A percentile compares a stretch with the other conserved stretches of the same genome.
Conservation (phyloP, 2,888 invertebrate genomes). For the Lysandra bellargus region DNA sequence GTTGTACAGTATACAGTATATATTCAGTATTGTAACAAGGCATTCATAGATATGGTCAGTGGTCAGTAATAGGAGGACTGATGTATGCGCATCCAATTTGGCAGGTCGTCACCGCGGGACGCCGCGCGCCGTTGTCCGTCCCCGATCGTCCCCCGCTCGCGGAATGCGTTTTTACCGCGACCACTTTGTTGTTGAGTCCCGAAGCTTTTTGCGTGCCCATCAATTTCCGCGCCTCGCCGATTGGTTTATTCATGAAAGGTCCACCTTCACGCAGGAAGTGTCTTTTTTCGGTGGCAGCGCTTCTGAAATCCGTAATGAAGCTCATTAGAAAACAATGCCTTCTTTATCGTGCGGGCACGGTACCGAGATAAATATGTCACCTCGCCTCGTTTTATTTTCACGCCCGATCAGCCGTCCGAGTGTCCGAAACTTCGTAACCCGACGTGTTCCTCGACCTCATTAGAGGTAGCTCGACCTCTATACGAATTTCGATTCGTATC, state of each 20-base stretch:
- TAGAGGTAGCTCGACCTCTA: background rate
- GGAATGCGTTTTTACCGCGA: slow-evolving; percentile 69
- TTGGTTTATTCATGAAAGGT: slow-evolving; percentile 79
- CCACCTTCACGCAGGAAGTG: slow-evolving; percentile 75
- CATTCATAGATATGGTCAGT: slow-evolving; percentile 40
- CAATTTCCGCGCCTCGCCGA: slow-evolving; percentile 77
- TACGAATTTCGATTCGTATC: background rate
- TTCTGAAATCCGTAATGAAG: slow-evolving; percentile 76
- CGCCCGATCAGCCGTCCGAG: background rate
- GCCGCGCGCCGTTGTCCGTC: slow-evolving; percentile 42
- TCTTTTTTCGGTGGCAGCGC: slow-evolving; percentile 66
- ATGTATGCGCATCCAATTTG: slow-evolving; percentile 78
- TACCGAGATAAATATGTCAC: slow-evolving; percentile 34
- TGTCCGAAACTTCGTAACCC: background rate
- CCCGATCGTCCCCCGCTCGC: slow-evolving; percentile 52
- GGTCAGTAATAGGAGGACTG: slow-evolving; percentile 45
- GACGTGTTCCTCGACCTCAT: background rate
- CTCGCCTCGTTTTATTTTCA: background rate
- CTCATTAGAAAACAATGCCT: slow-evolving; percentile 76
- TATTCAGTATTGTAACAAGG: slow-evolving; percentile 41
- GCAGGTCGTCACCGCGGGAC: slow-evolving; percentile 57
- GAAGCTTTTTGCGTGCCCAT: slow-evolving; percentile 73
- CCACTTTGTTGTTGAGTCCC: slow-evolving; percentile 75
- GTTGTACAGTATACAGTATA: background rate
- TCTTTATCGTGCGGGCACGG: slow-evolving; percentile 62